A percentile compares a stretch with the other conserved stretches of the same genome.
Conservation (phyloP, 2,888 invertebrate species). For the Aplocera efformata region DNA sequence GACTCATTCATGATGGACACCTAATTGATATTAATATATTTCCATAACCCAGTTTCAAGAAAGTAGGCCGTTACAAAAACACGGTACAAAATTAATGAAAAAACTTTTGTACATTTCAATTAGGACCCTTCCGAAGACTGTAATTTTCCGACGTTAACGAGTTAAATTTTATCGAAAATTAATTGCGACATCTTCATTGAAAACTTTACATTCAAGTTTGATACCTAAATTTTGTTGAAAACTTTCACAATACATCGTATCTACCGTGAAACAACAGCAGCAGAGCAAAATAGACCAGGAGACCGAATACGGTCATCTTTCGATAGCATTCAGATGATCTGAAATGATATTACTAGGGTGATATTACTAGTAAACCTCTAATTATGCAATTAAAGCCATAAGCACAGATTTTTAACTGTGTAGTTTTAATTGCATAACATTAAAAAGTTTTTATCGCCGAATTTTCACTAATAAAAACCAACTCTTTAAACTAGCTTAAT, state of each 20-base stretch:
- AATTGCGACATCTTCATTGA: constrained; percentile 78
- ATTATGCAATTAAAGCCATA: too few species aligned
- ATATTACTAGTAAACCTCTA: too few species aligned
- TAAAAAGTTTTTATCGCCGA: too few species aligned
- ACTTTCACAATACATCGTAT: constrained; percentile 66
- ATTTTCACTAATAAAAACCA: too few species aligned
- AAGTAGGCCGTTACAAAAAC: constrained; percentile 34
- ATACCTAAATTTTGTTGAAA: constrained; percentile 64
- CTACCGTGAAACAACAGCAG: constrained; percentile 27
- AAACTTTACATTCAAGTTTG: constrained; percentile 67
- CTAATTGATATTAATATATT: constrained; percentile 16
- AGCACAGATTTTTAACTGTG: too few species aligned
- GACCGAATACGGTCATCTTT: too few species aligned
- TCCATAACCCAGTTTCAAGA: constrained; percentile 13
- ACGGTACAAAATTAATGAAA: constrained; percentile 62
- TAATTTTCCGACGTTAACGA: constrained; percentile 76
- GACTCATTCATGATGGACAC: constrained; percentile 10
- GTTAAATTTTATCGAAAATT: constrained; percentile 78
- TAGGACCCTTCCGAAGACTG: constrained; percentile 64
- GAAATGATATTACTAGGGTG: too few species aligned
- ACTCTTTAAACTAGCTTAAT: too few species aligned
- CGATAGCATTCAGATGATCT: too few species aligned
- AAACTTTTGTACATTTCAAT: constrained; percentile 73
- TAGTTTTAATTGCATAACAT: too few species aligned
- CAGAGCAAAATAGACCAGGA: too few species aligned